These are phyloP conservation scores for Nemurella pictetii DNA, from an alignment of 2,888 invertebrate genomes.

Conservation along the genomic window DNA sequence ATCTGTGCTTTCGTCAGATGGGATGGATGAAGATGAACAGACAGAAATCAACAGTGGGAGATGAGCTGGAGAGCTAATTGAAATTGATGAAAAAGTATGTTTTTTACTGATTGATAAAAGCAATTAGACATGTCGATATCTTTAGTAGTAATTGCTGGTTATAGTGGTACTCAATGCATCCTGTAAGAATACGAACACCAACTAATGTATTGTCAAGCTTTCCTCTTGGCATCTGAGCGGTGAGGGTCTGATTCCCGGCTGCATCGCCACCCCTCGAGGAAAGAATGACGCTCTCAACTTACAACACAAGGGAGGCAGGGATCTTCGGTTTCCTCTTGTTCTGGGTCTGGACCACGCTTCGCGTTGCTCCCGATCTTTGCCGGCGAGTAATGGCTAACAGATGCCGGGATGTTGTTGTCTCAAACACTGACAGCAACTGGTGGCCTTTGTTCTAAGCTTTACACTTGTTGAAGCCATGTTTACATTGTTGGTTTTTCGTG, in stretches of 20 bases:
- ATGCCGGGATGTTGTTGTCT: conserved; percentile 11
- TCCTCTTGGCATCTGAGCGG: neutral
- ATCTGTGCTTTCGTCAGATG: neutral
- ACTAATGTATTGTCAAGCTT: neutral
- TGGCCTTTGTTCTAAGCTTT: conserved; percentile 3
- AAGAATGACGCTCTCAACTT: neutral
- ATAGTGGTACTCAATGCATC: too few species aligned
- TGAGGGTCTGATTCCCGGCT: neutral
- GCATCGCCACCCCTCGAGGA: neutral
- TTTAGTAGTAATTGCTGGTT: too few species aligned
- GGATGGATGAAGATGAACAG: neutral
- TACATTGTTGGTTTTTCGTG: neutral
- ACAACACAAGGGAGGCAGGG: conserved; percentile 13
- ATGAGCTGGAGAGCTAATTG: neutral
- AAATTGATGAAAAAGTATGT: neutral
- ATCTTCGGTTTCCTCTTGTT: conserved; percentile 17
- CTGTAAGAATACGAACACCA: too few species aligned
- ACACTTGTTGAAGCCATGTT: conserved; percentile 20
- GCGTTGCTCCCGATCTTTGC: neutral
- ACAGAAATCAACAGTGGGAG: neutral
- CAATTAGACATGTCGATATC: too few species aligned
- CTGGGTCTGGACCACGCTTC: neutral
- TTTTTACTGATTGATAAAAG: neutral
- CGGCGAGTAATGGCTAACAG: conserved; percentile 26
- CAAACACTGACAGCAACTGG: conserved; percentile 20